These are phyloP conservation scores for Onychomys leucogaster DNA, from an alignment of 2,797 vertebrate genomes.

Conservation along the genomic window DNA sequence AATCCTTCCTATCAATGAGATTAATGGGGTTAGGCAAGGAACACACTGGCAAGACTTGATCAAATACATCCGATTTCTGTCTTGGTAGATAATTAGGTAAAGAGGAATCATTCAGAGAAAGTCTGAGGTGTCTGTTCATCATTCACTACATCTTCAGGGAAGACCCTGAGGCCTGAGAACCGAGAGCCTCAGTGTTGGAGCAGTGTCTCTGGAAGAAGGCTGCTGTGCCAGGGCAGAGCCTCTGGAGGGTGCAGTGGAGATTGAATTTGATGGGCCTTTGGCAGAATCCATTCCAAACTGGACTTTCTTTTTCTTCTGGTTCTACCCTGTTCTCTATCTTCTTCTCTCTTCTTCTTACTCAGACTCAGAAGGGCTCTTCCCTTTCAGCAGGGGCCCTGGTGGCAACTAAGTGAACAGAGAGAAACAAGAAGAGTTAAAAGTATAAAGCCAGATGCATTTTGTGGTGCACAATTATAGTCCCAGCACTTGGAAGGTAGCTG, in stretches of 20 bases:
- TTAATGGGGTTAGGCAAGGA: slow-evolving; percentile 79
- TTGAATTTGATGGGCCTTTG: neutral
- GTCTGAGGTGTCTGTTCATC: slow-evolving; percentile 13
- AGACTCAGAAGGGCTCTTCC: neutral
- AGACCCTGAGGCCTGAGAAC: neutral
- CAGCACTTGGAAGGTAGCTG: neutral
- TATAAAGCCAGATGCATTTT: neutral
- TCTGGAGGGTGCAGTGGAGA: neutral
- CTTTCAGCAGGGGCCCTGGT: neutral
- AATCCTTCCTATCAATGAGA: slow-evolving; percentile 80
- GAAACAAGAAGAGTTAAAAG: neutral
- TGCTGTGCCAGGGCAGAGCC: neutral
- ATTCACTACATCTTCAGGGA: slow-evolving; percentile 10
- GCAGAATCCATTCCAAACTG: neutral
- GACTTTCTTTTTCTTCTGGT: neutral
- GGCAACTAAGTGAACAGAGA: neutral
- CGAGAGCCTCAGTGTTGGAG: neutral
- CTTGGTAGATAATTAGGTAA: slow-evolving; percentile 75
- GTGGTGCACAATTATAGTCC: neutral
- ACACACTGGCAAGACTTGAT: slow-evolving; percentile 78
- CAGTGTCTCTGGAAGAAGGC: neutral
- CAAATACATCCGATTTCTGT: slow-evolving; percentile 80
- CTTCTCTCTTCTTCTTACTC: neutral
- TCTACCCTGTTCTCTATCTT: neutral
- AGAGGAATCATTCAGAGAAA: slow-evolving; percentile 60